Conservation (phyloP, 92 coral and sea anemone genomes). For the Heliopora coerulea region DNA sequence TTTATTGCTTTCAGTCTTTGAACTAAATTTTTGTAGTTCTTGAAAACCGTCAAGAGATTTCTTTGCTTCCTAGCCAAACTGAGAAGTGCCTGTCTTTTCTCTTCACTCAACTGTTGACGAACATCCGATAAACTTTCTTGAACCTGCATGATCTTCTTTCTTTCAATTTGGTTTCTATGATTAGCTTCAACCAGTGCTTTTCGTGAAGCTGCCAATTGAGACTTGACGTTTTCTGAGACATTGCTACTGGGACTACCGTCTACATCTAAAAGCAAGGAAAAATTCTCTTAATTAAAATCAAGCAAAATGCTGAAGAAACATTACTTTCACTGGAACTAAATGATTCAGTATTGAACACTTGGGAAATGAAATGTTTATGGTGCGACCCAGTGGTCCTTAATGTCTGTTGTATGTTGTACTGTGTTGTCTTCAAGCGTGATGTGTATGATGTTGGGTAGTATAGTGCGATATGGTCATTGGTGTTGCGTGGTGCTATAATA, state of each 20-base stretch:
- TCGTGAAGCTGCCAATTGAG: slow-evolving; percentile 6
- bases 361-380: too few relatives aligned
- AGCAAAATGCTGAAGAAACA: too few relatives aligned
- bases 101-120: slow-evolving; percentile 17
- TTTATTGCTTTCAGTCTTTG: slow-evolving; percentile 18
- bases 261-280: background rate
- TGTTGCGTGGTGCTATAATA: too few relatives aligned
- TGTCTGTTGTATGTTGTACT: too few relatives aligned
- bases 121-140: background rate
- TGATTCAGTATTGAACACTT: too few relatives aligned
- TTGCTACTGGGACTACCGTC: background rate
- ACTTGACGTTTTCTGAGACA: background rate
- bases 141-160: slow-evolving; percentile 22
- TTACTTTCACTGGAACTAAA: too few relatives aligned
- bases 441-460: too few relatives aligned
- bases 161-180: slow-evolving; percentile 15
- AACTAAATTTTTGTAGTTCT: slow-evolving; percentile 21
- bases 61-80: slow-evolving; percentile 20
- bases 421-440: too few relatives aligned
- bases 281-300: background rate
- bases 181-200: slow-evolving; percentile 18
- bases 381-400: too few relatives aligned
- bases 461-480: too few relatives aligned
- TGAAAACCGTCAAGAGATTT: slow-evolving; percentile 18
- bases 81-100: background rate